Evolutionary conservation across 2,797 vertebrate species (phyloP).

Genomic region (Gastrophryne carolinensis): DNA sequence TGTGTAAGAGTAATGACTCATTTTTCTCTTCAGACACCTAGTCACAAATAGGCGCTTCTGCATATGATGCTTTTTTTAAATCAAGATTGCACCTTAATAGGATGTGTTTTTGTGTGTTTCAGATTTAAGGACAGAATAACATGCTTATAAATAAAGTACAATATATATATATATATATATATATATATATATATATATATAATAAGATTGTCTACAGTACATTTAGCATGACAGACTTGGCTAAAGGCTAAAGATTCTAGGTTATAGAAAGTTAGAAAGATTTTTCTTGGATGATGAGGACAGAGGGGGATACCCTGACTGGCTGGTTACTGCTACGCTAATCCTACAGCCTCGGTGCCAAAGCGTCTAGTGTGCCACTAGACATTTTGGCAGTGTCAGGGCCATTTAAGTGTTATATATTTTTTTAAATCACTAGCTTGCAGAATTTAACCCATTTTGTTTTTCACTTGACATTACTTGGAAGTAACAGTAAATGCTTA

Average conservation of each 20-base stretch:
- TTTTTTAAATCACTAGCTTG: neutral
- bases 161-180: too few relatives aligned
- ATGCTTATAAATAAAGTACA: too few relatives aligned
- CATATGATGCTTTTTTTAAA: too few relatives aligned
- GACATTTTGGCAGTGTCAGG: slow-evolving; percentile 21
- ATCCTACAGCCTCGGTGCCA: slow-evolving; percentile 33
- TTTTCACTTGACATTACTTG: too few relatives aligned
- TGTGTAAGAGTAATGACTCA: too few relatives aligned
- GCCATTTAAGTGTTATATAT: slow-evolving; percentile 10
- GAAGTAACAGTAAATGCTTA: too few relatives aligned
- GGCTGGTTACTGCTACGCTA: slow-evolving; percentile 17
- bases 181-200: too few relatives aligned
- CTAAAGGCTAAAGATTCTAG: neutral
- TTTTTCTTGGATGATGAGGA: neutral
- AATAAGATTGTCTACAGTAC: too few relatives aligned
- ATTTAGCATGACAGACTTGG: neutral
- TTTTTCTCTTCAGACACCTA: too few relatives aligned
- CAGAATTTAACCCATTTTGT: neutral
- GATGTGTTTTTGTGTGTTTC: too few relatives aligned
- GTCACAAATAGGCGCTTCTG: neutral
- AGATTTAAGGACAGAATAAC: too few relatives aligned
- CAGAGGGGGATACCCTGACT: neutral
- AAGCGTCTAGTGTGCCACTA: slow-evolving; percentile 18
- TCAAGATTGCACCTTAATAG: too few relatives aligned
- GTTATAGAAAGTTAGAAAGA: neutral